Base-by-base conservation (phyloP, 2,797 vertebrate genomes). In the Cheirogaleus major region DNA sequence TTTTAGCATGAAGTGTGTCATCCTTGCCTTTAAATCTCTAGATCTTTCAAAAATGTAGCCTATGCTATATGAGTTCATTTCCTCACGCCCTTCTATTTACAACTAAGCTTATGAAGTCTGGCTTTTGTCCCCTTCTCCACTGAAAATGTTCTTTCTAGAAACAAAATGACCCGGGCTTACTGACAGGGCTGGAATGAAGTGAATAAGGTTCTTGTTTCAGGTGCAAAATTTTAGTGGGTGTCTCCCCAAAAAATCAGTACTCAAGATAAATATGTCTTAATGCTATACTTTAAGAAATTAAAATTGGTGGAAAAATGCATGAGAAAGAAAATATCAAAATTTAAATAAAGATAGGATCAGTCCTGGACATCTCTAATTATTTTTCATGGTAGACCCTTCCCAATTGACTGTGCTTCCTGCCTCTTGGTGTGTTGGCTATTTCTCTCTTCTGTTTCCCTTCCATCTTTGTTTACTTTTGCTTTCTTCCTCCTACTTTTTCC, bases 381-480 rank as follows among this genome's bases (percentile, higher is more conserved):
- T 61, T n/a, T 35, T 35, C 70, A 12, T 1, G 32, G 20, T 12
- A 57, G 48, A 18, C 2, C 23, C 25, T 65, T 43, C 3, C 32
- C 17, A 1, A 22, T 10, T 25, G 1, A 0, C n/a, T 7, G 20
- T 38, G 14, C 12, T 13, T 32, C 27, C 20, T 43, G 12, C 48
- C 18, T 32, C 2, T 0, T 5, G 15, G 5, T 12, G 2, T 12
- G 22, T 27, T 23, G 5, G 12, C 3, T 6, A 17, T 32, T 23
- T 50, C 23, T 63, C 17, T 63, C 4, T 15, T 32, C 7, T 70
- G 7, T 50, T 25, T n/a, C 14, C 14, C 15, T 67, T 50, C 7
- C 7, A 5, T 30, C 30, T 59, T 73, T 41, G 2, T 14, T 7
- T 41, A 6, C 30, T 61, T 20, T 38, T 27, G 3, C n/a, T 27